These are phyloP conservation scores for Zeugodacus cucurbitae DNA, from an alignment of 1,140 invertebrate species.

Conservation along the genomic window DNA sequence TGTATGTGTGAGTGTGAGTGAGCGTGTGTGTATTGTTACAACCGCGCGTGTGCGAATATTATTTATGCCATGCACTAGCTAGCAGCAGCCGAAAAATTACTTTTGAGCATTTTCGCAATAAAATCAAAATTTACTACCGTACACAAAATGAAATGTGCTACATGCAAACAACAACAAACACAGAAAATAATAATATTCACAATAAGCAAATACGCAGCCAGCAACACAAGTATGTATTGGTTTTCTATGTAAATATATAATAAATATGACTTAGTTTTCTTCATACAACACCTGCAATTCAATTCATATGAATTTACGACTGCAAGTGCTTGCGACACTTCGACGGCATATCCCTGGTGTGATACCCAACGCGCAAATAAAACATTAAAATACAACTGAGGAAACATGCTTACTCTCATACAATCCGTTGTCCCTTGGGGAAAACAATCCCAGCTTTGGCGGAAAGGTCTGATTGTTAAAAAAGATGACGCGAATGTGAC, in stretches of 20 bases:
- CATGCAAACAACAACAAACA: background rate
- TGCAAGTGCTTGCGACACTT: background rate
- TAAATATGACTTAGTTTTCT: background rate
- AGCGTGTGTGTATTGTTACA: too few relatives aligned
- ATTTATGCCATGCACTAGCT: background rate
- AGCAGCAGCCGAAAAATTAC: conserved; percentile 13
- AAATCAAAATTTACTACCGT: conserved; percentile 29
- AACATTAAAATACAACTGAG: too few relatives aligned
- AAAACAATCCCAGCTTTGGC: too few relatives aligned
- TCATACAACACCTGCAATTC: background rate
- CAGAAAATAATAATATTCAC: background rate
- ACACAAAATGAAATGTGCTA: background rate
- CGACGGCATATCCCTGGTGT: background rate
- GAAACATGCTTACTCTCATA: too few relatives aligned
- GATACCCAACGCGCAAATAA: background rate
- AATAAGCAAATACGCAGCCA: background rate
- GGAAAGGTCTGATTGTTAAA: too few relatives aligned
- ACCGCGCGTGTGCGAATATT: background rate
- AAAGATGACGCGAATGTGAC: too few relatives aligned
- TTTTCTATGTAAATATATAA: background rate
- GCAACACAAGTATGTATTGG: background rate
- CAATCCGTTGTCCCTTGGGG: too few relatives aligned
- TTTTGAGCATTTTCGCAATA: conserved; percentile 9
- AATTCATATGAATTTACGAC: background rate
- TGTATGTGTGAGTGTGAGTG: background rate